These are phyloP conservation scores for Chrysocyon brachyurus DNA, from an alignment of 2,797 vertebrate species.

Conservation along the genomic window DNA sequence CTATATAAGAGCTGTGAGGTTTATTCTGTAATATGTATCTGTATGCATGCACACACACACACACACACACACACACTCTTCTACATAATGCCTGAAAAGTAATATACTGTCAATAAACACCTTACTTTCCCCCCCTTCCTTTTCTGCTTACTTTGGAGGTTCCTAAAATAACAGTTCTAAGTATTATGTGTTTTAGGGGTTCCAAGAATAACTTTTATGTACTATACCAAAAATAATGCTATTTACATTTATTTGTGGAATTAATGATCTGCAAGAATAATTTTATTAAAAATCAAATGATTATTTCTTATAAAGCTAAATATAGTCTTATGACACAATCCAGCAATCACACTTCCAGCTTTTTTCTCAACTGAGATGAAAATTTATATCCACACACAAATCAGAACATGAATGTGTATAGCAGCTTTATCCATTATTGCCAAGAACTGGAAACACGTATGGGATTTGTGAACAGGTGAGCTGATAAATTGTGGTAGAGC, in stretches of 20 bases:
- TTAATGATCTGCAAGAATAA: not conserved
- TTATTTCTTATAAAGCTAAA: not conserved
- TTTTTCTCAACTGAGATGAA: not conserved
- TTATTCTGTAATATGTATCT: not conserved
- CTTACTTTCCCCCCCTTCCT: not conserved
- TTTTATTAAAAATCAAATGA: not conserved
- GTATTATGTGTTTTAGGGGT: not conserved
- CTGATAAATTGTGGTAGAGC: not conserved
- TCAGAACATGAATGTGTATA: not conserved
- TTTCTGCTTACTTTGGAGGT: not conserved
- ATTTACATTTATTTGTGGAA: not conserved
- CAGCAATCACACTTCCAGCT: not conserved
- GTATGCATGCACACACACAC: accelerated
- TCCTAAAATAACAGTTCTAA: not conserved
- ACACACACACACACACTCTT: not conserved
- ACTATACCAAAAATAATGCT: not conserved
- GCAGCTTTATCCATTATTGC: not conserved
- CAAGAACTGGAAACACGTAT: not conserved
- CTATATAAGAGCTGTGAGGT: not conserved
- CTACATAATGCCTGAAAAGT: not conserved
- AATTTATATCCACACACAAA: not conserved
- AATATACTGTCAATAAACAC: not conserved
- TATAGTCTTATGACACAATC: not conserved
- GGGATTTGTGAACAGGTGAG: not conserved
- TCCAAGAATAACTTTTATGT: not conserved